Percentiles rank a stretch among this genome's conserved stretches.
These are phyloP conservation scores for Gryllus longicercus DNA, from an alignment of 2,888 invertebrate genomes.

Conservation along the genomic window DNA sequence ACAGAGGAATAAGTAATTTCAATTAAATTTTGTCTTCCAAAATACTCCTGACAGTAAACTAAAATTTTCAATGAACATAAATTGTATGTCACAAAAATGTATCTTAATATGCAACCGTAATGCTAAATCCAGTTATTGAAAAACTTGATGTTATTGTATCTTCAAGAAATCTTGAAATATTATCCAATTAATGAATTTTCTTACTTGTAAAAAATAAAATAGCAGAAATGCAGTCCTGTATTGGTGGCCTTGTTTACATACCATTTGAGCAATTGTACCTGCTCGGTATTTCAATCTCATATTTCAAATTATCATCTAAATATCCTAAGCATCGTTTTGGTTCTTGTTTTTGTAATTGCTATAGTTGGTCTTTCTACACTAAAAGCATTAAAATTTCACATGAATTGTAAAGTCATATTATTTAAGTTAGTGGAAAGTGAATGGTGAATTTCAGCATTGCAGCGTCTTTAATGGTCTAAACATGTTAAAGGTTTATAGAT, in stretches of 20 bases:
- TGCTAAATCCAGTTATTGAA: background rate
- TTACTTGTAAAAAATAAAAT: background rate
- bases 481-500: too few species aligned
- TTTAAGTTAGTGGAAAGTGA: too few species aligned
- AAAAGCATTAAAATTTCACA: background rate
- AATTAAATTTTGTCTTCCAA: background rate
- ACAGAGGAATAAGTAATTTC: background rate
- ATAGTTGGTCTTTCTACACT: background rate
- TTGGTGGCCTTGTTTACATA: background rate
- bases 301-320: background rate
- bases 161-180: background rate
- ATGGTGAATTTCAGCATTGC: too few species aligned
- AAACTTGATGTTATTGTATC: slow-evolving; percentile 10
- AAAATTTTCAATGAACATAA: background rate
- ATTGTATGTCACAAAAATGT: background rate
- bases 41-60: background rate
- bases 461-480: too few species aligned
- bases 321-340: background rate
- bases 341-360: slow-evolving; percentile 3
- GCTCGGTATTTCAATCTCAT: background rate
- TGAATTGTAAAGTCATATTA: background rate
- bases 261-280: slow-evolving; percentile 1
- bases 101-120: background rate
- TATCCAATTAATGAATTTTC: background rate
- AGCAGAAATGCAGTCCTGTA: slow-evolving; percentile 9